These are phyloP conservation scores for Notodonta dromedarius DNA, from an alignment of 2,888 invertebrate species.

Conservation along the genomic window DNA sequence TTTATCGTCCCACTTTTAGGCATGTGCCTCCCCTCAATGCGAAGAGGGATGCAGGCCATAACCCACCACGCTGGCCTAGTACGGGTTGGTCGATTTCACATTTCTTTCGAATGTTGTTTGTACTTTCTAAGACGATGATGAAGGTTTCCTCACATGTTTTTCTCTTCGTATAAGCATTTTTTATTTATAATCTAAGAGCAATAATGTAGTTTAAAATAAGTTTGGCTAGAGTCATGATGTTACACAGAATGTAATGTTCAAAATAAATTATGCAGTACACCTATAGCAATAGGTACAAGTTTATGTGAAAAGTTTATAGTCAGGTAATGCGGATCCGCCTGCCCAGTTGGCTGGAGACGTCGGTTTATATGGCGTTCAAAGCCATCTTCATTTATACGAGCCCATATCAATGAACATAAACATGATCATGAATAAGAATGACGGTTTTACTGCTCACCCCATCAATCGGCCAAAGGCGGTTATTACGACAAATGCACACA, in stretches of 20 bases:
- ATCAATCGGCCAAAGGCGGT: background rate
- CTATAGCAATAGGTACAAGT: background rate
- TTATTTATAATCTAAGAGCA: too few species aligned
- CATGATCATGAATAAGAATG: constrained; percentile 4
- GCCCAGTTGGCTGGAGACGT: constrained; percentile 28
- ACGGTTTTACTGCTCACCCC: background rate
- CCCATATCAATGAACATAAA: constrained; percentile 6
- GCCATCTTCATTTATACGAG: constrained; percentile 29
- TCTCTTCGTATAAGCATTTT: too few species aligned
- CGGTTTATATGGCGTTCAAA: constrained; percentile 35
- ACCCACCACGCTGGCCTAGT: too few species aligned
- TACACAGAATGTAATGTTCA: background rate
- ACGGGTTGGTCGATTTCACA: too few species aligned
- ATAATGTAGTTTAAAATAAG: too few species aligned
- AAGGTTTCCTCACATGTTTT: too few species aligned
- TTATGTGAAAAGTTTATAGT: constrained; percentile 9
- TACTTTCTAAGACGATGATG: too few species aligned
- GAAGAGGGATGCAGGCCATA: too few species aligned
- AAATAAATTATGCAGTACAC: background rate
- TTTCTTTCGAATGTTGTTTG: too few species aligned
- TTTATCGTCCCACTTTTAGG: too few species aligned
- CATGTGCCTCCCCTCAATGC: too few species aligned
- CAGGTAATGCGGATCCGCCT: constrained; percentile 18
- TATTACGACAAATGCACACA: background rate
- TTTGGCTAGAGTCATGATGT: too few species aligned